phyloP scores from a whole-genome alignment of 2,113 vertebrate genomes.

The Herpetotheres cachinnans region DNA sequence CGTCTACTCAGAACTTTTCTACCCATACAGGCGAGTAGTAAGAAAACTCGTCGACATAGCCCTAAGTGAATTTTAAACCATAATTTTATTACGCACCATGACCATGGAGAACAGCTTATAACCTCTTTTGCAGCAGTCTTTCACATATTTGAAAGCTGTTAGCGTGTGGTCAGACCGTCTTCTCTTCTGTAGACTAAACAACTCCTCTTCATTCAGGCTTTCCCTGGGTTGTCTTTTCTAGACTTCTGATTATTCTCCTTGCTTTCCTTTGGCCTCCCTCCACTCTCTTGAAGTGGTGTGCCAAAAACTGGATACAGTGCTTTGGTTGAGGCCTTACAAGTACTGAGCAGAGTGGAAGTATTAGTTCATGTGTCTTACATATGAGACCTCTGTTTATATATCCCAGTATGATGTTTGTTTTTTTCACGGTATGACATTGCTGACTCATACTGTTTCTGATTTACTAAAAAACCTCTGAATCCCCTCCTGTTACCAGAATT shows the following conservation, averaged over 20 bases:
- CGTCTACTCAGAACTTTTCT: not conserved
- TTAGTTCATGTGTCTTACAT: conserved; percentile 3
- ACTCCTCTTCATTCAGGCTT: not conserved
- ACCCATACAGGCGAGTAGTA: rapidly evolving
- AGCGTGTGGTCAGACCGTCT: not conserved
- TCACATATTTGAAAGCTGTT: not conserved
- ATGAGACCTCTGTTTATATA: not conserved
- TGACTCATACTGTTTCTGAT: conserved; percentile 16
- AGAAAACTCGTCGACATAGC: not conserved
- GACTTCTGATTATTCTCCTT: not conserved
- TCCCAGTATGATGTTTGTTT: conserved; percentile 44
- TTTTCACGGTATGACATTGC: not conserved
- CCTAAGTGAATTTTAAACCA: not conserved
- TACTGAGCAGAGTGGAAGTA: not conserved
- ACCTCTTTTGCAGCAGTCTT: not conserved
- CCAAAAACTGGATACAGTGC: conserved; percentile 7
- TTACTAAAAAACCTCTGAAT: not conserved
- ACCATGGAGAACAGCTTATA: not conserved
- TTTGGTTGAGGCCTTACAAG: not conserved
- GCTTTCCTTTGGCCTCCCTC: conserved; percentile 45
- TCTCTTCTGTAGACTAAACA: not conserved
- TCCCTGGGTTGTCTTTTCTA: not conserved
- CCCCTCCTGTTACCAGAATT: not conserved
- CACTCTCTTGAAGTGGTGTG: not conserved
- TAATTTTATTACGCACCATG: rapidly evolving